Base-by-base conservation (phyloP, 92 coral and sea anemone genomes). In the Isaurus tuberculatus region DNA sequence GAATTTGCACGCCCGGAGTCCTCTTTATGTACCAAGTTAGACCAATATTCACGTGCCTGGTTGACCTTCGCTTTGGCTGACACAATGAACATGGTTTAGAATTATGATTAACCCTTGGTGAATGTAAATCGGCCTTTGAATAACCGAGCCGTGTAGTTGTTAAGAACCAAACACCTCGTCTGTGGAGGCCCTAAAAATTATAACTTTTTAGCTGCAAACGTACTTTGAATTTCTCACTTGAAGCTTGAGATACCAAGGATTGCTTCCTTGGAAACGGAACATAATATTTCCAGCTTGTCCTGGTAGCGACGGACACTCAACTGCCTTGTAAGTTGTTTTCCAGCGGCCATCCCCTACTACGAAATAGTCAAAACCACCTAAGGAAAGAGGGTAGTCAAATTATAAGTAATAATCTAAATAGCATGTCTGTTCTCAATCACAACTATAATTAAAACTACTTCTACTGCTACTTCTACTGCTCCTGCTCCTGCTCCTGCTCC, bases 171-270 rank as follows among this genome's bases (percentile, higher is more conserved):
- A 40, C 10, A 13, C 5, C 66, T 60, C 2, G 0, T 63, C 14
- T 20, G 11, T 55, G 8, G 27, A 5, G 23, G 3, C 8, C 29
- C 13, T 8, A 22, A 26, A 3, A 9, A 10, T 22, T 26, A 10
- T 63, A 14, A 22, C 9, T 4, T 14, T 10, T 63, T 10, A 8
- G 8, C 17, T 14, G 15, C 14, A 2, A 22, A 77, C 82, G 2
- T 77, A 77, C 82, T 77, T 77, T 77, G 82, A 77, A 43, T 77
- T 77, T 34, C 70, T 57, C 20, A 77, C 82, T 77, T 77, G 82
- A 23, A 77, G 17, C 22, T 77, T 77, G 82, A 77, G 30, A 26
- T 77, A 77, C 82, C 82, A 77, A 23, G 82, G 82, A 58, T 77
- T 77, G 20, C 82, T 77, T 34, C 82, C 82, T 77, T 77, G 82